Evolutionary conservation across 2,113 vertebrate genomes (phyloP), one percentile per base, ranked within the genome.

Genomic region (Suricata suricatta): DNA sequence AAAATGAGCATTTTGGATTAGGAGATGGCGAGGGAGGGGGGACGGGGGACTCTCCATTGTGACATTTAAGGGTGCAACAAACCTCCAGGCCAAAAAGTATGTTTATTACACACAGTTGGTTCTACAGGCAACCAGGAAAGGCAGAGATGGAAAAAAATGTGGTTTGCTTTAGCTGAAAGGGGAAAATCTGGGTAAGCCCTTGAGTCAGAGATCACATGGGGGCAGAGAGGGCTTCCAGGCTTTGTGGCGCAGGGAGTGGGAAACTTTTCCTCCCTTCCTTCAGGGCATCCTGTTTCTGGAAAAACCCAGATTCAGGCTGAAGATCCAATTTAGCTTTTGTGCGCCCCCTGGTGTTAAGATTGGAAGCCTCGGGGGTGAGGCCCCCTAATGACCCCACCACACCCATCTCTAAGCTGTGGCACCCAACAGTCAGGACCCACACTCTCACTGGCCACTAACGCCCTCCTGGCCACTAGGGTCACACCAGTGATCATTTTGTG

Each of bases 131-230:
- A 83, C 64, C 82, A 50, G 96, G 92, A 91, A 94, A 89, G 63
- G 86, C 74, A 92, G 71, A 38, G 29, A 96, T 92, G 95, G 97
- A 96, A 97, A 97, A 97, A 95, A 96, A 95, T 81, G 84, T 79
- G 97, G 80, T 85, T 97, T 97, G 95, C 66, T 71, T 97, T 95
- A 97, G 91, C 86, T 72, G 96, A 50, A 95, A 93, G 50, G 96
- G 98, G 97, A 98, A 98, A 98, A 96, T 95, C 52, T 97, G 95
- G 95, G 96, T 96, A 97, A 98, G 82, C 50, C 95, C 93, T 57
- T 97, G 96, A 98, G 96, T 97, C 98, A 97, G 79, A 95, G 84
- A 96, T 97, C 96, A 97, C 96, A 96, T 71, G 91, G 69, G 63
- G 15, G 27, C 60, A 60, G 69, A 44, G 21, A 93, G 71, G 44